These are phyloP conservation scores for Phoronis australis DNA, from an alignment of 2,888 invertebrate species.

Conservation along the genomic window DNA sequence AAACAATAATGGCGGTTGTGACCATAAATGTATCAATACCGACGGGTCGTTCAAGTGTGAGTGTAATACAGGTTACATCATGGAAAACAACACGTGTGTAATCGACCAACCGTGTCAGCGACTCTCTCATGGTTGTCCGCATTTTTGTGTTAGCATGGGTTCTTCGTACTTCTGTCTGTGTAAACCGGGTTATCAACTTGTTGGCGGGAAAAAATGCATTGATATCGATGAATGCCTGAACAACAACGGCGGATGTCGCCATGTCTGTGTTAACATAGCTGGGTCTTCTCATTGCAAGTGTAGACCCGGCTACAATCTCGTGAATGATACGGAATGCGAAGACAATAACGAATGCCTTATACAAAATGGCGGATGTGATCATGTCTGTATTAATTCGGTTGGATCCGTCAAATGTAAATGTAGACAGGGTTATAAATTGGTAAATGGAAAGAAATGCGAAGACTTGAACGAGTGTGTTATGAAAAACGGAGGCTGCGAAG, in stretches of 20 bases:
- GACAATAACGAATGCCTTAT: too few relatives aligned
- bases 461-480: conserved; percentile 1
- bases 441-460: too few relatives aligned
- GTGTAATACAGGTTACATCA: neutral
- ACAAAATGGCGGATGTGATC: too few relatives aligned
- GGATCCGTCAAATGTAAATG: too few relatives aligned
- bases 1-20: conserved; percentile 1
- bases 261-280: conserved; percentile 2
- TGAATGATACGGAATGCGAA: neutral
- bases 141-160: conserved; percentile 11
- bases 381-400: too few relatives aligned
- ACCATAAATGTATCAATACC: neutral
- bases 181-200: conserved; percentile 12
- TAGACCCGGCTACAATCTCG: neutral
- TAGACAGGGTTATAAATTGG: too few relatives aligned
- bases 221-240: conserved; percentile 7
- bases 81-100: neutral
- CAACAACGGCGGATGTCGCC: conserved; percentile 7
- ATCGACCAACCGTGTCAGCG: too few relatives aligned
- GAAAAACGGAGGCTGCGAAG: conserved; percentile 1
- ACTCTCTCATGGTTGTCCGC: neutral
- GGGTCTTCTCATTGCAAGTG: conserved; percentile 7
- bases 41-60: neutral
- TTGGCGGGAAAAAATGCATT: neutral
- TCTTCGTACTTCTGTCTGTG: conserved; percentile 15